Conservation (phyloP, 2,888 invertebrate genomes). For the Mesodorylaimus sp. region DNA sequence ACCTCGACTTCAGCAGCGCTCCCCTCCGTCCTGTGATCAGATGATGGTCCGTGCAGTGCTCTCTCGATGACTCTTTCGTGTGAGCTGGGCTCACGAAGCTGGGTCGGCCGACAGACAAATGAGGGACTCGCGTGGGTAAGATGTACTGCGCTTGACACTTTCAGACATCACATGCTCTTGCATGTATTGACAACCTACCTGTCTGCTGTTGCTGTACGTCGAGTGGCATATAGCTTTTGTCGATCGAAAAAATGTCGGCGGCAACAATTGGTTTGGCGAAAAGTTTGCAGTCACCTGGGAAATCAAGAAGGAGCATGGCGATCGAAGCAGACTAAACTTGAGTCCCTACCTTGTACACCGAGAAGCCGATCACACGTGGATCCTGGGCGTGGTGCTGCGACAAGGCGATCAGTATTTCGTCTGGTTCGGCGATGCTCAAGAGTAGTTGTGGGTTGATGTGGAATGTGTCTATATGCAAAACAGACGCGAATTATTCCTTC, state of each 20-base stretch:
- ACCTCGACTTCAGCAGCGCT: too few relatives aligned
- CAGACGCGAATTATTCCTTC: not conserved
- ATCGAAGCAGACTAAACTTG: not conserved
- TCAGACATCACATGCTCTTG: too few relatives aligned
- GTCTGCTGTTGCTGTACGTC: constrained; percentile 73
- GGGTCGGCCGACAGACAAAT: too few relatives aligned
- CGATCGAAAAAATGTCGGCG: constrained; percentile 53
- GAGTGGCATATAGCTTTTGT: constrained; percentile 70
- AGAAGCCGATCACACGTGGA: constrained; percentile 74
- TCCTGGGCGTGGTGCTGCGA: constrained; percentile 78
- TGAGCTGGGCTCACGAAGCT: too few relatives aligned
- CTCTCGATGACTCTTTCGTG: too few relatives aligned
- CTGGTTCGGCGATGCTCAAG: constrained; percentile 54
- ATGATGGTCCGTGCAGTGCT: too few relatives aligned
- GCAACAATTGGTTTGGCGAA: not conserved
- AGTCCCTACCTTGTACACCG: constrained; percentile 32
- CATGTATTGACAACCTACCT: constrained; percentile 51
- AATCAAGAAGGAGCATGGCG: too few relatives aligned
- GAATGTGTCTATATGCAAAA: constrained; percentile 50
- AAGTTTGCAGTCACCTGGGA: not conserved
- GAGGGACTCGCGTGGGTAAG: too few relatives aligned
- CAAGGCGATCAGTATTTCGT: constrained; percentile 61
- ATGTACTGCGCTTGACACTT: too few relatives aligned
- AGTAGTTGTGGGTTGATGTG: constrained; percentile 80
- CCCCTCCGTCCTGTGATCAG: too few relatives aligned